Conservation (phyloP, 2,888 invertebrate genomes). For the Hanleya hanleyi region DNA sequence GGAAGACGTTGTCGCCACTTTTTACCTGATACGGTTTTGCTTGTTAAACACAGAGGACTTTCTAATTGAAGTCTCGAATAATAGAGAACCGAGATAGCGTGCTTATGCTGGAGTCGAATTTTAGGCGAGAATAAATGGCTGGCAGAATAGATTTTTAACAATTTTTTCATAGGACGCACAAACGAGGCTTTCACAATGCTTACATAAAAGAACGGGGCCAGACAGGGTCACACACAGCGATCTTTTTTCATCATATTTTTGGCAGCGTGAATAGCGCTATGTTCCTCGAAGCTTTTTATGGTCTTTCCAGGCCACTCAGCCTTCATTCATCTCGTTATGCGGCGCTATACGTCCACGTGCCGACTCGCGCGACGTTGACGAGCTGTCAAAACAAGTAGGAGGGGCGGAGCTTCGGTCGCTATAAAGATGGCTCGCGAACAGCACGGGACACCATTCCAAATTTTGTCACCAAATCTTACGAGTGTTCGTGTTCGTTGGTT, state of each 20-base stretch:
- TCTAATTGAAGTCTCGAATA: no score
- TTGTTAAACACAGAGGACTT: no score
- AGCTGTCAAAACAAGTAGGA: background rate
- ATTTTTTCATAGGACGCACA: background rate
- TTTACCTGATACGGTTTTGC: no score
- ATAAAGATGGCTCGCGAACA: background rate
- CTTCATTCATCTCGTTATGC: background rate
- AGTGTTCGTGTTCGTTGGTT: background rate
- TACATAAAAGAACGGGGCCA: background rate
- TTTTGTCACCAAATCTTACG: background rate
- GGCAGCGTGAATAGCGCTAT: background rate
- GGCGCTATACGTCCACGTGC: background rate
- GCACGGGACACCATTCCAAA: background rate
- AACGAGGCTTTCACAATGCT: background rate
- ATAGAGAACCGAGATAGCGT: no score
- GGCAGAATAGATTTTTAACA: background rate
- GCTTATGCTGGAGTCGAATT: no score
- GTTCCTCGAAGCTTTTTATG: background rate
- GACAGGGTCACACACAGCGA: background rate
- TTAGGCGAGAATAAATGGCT: no score
- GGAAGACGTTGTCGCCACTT: no score
- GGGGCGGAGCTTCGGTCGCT: background rate
- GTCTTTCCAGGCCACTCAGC: background rate
- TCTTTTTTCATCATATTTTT: background rate
- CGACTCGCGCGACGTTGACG: background rate